phyloP scores from a whole-genome alignment of 2,888 invertebrate genomes.

The Melitaea athalia region DNA sequence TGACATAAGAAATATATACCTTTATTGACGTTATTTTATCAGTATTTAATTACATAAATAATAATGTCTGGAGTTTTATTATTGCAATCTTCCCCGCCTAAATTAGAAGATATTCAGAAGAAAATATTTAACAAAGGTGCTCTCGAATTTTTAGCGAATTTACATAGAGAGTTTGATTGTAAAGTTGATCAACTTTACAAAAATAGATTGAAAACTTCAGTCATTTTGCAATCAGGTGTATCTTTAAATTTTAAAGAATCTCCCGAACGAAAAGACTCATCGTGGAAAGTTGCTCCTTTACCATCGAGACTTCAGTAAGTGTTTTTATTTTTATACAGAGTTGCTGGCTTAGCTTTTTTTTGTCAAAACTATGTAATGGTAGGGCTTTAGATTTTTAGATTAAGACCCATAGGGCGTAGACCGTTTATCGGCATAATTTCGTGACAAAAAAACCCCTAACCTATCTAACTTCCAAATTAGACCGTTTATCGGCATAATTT shows the following conservation, averaged over 20 bases:
- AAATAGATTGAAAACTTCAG: slow-evolving; percentile 63
- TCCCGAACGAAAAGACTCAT: slow-evolving; percentile 62
- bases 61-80: slow-evolving; percentile 56
- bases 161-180: slow-evolving; percentile 76
- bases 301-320: slow-evolving; percentile 78
- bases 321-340: slow-evolving; percentile 25
- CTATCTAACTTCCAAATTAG: too few species aligned
- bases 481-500: too few species aligned
- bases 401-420: too few species aligned
- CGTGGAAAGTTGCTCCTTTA: slow-evolving; percentile 84
- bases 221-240: slow-evolving; percentile 51
- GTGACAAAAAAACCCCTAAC: too few species aligned
- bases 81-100: slow-evolving; percentile 77
- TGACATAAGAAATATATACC: neutral
- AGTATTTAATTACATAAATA: neutral
- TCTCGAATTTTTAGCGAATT: slow-evolving; percentile 78
- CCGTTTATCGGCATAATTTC: too few species aligned
- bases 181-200: slow-evolving; percentile 74
- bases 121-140: slow-evolving; percentile 81
- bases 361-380: too few species aligned
- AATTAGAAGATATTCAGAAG: slow-evolving; percentile 79
- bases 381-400: too few species aligned
- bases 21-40: neutral
- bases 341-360: slow-evolving; percentile 20
- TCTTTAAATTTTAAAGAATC: slow-evolving; percentile 70